Evolutionary conservation across 2,888 invertebrate species (phyloP), one percentile per base, ranked within the genome.

Genomic region (Drosophila putrida): DNA sequence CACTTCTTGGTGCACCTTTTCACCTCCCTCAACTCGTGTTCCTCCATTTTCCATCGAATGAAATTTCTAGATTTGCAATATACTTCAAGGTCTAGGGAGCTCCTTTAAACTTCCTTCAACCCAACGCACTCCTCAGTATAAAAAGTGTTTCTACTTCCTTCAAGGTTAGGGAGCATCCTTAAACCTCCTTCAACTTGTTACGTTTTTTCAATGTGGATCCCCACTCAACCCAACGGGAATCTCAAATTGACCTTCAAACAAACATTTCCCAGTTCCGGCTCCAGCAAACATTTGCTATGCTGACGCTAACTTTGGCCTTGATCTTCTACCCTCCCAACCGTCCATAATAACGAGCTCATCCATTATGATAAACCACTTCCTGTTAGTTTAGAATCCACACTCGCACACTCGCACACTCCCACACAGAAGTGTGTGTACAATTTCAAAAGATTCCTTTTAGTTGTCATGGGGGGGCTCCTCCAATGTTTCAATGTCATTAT

Each of bases 341-440:
- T 54, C 54, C 54, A 53, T 51, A 27, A 50, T 33, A 35, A 20
- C 58, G 41, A 60, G 71, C 71, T 72, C 82, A 80, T 82, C 76
- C 74, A 85, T 85, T 83, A 80, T 76, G 78, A 85, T 82, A 83
- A 85, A 73, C 78, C 77, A 82, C 78, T 78, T 82, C 73, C 80
- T 55, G 80, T 50, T 67, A 72, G 78, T 65, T 80, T 61, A 58
- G 70, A 59, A n/a, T 54, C 31, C 54, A 49, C 49, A 47, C 70
- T 39, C 65, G 66, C 43, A 46, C 9, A 41, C 36, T 43, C 36
- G 39, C 41, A n/a, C 25, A 61, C 47, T 33, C 50, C 60, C 39
- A 65, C 39, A 41, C 1, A 36, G 33, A 44, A 55, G 71, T 64
- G 63, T 39, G n/a, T n/a, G n/a, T n/a, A 58, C 62, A 60, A 43